phyloP scores from a whole-genome alignment of 2,113 vertebrate genomes.

The Tringa solitaria region DNA sequence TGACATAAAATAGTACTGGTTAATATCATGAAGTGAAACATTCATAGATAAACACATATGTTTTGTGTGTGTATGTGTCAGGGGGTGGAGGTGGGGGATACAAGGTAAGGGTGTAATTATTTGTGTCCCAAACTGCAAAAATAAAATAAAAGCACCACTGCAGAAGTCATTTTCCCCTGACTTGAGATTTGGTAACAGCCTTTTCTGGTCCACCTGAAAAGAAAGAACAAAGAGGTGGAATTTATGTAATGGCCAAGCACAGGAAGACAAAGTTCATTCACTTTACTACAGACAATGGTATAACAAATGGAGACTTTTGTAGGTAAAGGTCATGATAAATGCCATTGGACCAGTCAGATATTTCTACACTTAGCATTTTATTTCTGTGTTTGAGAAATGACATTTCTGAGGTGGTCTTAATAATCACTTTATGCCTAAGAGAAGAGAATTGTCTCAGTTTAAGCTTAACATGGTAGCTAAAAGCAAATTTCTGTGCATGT shows the following conservation, averaged over 20 bases:
- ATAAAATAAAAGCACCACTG: not conserved
- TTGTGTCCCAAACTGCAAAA: not conserved
- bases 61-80: not conserved
- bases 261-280: not conserved
- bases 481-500: not conserved
- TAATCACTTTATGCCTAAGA: too few relatives aligned
- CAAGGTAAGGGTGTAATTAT: not conserved
- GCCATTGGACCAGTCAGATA: not conserved
- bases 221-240: not conserved
- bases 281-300: not conserved
- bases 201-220: not conserved
- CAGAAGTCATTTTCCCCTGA: not conserved
- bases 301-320: not conserved
- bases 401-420: not conserved
- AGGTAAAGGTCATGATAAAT: not conserved
- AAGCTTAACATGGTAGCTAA: not conserved
- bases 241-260: not conserved
- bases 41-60: not conserved
- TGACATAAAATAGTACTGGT: not conserved
- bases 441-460: not conserved
- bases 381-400: not conserved
- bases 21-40: not conserved
- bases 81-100: too few relatives aligned
- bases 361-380: not conserved
- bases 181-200: not conserved